Evolutionary conservation across 1,140 invertebrate genomes (phyloP), one percentile per base, ranked within the genome.

Genomic region (Drosophila bifasciata): DNA sequence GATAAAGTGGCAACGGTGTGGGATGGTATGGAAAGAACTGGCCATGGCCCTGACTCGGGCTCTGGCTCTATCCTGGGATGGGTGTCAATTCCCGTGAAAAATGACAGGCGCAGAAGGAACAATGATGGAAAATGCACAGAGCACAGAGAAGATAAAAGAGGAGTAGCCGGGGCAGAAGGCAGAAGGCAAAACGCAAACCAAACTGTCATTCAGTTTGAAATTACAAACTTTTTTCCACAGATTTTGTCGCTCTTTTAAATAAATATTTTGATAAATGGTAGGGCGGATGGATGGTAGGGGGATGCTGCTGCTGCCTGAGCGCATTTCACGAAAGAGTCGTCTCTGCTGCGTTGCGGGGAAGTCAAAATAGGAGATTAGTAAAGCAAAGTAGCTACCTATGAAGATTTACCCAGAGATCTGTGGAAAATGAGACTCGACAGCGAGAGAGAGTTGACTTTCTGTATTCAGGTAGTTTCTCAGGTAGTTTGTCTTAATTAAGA

Each of bases 71-170:
- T 3, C 32, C 9, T 36, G 76, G 48, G 40, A 60, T 57, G 81
- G 68, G 81, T 86, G 81, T 86, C 81, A 81, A 81, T 86, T 86
- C 81, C 50, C 17, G 64, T 77, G 81, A 86, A 86, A 86, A 88
- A 88, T 86, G 81, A 86, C 61, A 68, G 69, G 59, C 57, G 59
- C 62, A 66, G 50, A 53, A 58, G 40, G 16, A 58, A 61, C 45
- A 59, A 68, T 61, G 66, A 63, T 79, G 80, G 67, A 77, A 85
- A 86, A 86, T 85, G 81, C 62, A 67, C 43, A 76, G 68, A 43
- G 55, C 41, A 53, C 41, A 28, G 17, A 41, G 17, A 41, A 61
- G 45, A 74, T 44, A 69, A 63, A 36, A 49, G 44, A 45, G 50
- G 36, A 75, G 55, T 64, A 64, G 32, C 32, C 11, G 11, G 32